phyloP scores from a whole-genome alignment of 2,888 invertebrate species.

The Dolichomitus sp. region DNA sequence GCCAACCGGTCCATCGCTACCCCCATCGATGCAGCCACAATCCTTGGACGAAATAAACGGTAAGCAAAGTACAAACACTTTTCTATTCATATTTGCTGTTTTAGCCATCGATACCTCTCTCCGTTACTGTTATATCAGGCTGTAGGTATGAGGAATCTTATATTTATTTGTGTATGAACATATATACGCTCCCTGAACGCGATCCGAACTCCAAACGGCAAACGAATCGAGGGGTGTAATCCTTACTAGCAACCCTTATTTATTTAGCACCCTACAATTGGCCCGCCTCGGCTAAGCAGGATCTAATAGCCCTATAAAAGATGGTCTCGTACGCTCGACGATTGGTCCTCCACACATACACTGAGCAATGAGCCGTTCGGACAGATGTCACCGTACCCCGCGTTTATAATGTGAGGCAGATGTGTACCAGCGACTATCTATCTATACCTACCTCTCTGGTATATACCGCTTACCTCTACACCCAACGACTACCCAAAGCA shows the following conservation, averaged over 20 bases:
- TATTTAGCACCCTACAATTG: slow-evolving; percentile 86
- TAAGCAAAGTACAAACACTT: slow-evolving; percentile 69
- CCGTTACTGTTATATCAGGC: neutral
- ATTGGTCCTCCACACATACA: slow-evolving; percentile 52
- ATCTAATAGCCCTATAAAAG: slow-evolving; percentile 85
- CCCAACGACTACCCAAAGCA: slow-evolving; percentile 37
- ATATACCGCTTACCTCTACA: slow-evolving; percentile 9
- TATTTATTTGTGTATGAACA: slow-evolving; percentile 5
- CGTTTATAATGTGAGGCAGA: slow-evolving; percentile 77
- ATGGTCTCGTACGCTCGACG: slow-evolving; percentile 75
- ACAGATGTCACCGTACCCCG: slow-evolving; percentile 80
- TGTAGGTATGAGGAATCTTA: slow-evolving; percentile 3
- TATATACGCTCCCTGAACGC: slow-evolving; percentile 2
- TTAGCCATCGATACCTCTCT: slow-evolving; percentile 31
- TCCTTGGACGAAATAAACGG: slow-evolving; percentile 83
- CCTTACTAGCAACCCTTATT: slow-evolving; percentile 81
- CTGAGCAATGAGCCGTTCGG: slow-evolving; percentile 67
- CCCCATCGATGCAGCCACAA: slow-evolving; percentile 79
- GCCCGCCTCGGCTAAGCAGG: slow-evolving; percentile 83
- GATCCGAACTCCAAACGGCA: slow-evolving; percentile 38
- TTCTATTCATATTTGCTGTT: slow-evolving; percentile 3
- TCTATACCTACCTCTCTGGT: slow-evolving; percentile 50
- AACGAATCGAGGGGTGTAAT: slow-evolving; percentile 66
- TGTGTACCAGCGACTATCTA: slow-evolving; percentile 74
- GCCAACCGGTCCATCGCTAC: slow-evolving; percentile 72